phyloP scores from a whole-genome alignment of 53 echinoderm and acorn worm species.

The Apostichopus leukothele region DNA sequence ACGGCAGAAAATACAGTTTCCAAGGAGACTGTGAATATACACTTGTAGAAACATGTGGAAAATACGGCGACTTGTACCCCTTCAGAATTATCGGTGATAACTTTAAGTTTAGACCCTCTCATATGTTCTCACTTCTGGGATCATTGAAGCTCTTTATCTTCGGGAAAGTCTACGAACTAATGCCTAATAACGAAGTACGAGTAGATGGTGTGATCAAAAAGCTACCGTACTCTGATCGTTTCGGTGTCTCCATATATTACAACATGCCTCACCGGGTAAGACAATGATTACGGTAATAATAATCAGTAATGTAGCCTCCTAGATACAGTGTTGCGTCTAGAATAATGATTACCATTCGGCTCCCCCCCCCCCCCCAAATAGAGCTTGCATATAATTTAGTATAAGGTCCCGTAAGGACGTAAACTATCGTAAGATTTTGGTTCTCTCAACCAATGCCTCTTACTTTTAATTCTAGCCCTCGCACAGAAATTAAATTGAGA shows the following conservation, averaged over 20 bases:
- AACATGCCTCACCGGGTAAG: conserved; percentile 56
- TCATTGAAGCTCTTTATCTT: conserved; percentile 39
- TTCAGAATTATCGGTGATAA: conserved; percentile 61
- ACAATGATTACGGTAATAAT: neutral
- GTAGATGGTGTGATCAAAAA: conserved; percentile 47
- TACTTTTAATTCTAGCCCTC: too few species aligned
- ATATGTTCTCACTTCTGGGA: conserved; percentile 53
- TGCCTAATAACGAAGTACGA: conserved; percentile 51
- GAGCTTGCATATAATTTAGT: too few species aligned
- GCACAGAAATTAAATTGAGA: too few species aligned
- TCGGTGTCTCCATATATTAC: conserved; percentile 53
- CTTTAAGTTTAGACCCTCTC: conserved; percentile 58
- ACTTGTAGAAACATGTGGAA: conserved; percentile 58
- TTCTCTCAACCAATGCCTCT: too few species aligned
- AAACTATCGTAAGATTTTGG: too few species aligned
- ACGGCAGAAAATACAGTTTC: conserved; percentile 58
- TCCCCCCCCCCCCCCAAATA: too few species aligned
- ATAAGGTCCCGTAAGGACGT: too few species aligned
- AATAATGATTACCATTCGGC: too few species aligned
- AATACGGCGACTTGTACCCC: conserved; percentile 30
- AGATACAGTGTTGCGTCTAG: too few species aligned
- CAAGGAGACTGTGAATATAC: conserved; percentile 72
- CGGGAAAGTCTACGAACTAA: conserved; percentile 49
- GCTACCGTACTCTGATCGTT: conserved; percentile 42
- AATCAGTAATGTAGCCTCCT: too few species aligned